Percentiles rank a stretch among this genome's conserved stretches.
These are phyloP conservation scores for Patiria pectinifera DNA, from an alignment of 53 echinoderm and acorn worm genomes.

Conservation along the genomic window DNA sequence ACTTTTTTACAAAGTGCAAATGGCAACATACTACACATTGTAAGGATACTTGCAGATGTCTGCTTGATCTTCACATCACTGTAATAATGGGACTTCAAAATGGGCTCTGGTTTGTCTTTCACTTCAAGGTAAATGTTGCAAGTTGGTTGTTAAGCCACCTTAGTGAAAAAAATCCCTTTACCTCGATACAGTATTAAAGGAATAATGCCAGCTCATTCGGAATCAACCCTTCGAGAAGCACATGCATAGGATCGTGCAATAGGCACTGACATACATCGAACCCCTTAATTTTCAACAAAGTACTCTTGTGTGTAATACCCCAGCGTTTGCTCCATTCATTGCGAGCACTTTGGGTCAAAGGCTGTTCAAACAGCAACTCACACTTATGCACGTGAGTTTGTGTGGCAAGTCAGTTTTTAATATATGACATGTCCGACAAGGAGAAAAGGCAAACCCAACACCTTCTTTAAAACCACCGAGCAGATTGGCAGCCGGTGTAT, in stretches of 20 bases:
- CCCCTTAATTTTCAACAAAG: slow-evolving; percentile 7
- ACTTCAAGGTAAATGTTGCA: not conserved
- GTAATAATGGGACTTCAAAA: slow-evolving; percentile 38
- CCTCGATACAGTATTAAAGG: slow-evolving; percentile 13
- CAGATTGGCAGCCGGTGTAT: slow-evolving; percentile 76
- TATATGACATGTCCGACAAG: slow-evolving; percentile 30
- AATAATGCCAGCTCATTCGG: slow-evolving; percentile 19
- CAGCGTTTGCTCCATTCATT: slow-evolving; percentile 33
- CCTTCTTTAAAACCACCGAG: slow-evolving; percentile 76
- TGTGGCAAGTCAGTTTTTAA: slow-evolving; percentile 6
- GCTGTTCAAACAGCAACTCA: slow-evolving; percentile 27
- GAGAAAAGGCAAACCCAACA: slow-evolving; percentile 22
- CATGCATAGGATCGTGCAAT: slow-evolving; percentile 49
- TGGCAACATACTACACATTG: slow-evolving; percentile 61
- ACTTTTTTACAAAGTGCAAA: slow-evolving; percentile 64
- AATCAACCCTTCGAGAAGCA: slow-evolving; percentile 30
- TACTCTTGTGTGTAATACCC: slow-evolving; percentile 29
- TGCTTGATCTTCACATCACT: slow-evolving; percentile 67
- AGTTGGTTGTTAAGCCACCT: slow-evolving; percentile 6
- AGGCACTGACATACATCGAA: slow-evolving; percentile 14
- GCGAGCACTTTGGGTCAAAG: slow-evolving; percentile 13
- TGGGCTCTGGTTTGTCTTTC: slow-evolving; percentile 59
- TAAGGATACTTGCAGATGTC: slow-evolving; percentile 67
- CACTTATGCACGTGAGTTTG: slow-evolving; percentile 20
- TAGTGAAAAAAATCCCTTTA: slow-evolving; percentile 9